These are phyloP conservation scores for Apeira syringaria DNA, from an alignment of 2,888 invertebrate species.

Conservation along the genomic window DNA sequence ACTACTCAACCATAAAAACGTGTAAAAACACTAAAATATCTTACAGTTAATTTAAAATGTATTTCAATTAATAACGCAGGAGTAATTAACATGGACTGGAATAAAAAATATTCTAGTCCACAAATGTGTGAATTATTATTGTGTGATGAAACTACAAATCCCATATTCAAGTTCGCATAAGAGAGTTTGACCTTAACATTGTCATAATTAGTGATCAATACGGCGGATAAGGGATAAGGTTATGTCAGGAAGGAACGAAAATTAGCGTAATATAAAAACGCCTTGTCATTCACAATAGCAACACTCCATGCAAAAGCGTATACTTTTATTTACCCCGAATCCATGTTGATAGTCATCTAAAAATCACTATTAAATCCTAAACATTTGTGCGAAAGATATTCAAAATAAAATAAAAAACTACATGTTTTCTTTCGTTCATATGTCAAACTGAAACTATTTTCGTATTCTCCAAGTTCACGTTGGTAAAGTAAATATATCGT, in stretches of 20 bases:
- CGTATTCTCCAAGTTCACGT: slow-evolving; percentile 75
- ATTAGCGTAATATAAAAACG: slow-evolving; percentile 37
- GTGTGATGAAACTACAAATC: too few species aligned
- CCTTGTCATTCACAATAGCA: slow-evolving; percentile 39
- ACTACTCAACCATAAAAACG: slow-evolving; percentile 12
- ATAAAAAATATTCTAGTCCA: too few species aligned
- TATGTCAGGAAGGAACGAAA: slow-evolving; percentile 71
- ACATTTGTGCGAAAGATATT: slow-evolving; percentile 66
- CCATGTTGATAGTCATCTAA: slow-evolving; percentile 70
- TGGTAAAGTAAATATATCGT: slow-evolving; percentile 63
- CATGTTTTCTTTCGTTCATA: slow-evolving; percentile 75
- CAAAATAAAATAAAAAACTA: slow-evolving; percentile 80
- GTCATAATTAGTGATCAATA: slow-evolving; percentile 6
- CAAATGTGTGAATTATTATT: too few species aligned
- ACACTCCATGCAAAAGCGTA: slow-evolving; percentile 40
- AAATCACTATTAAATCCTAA: slow-evolving; percentile 44
- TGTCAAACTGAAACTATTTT: slow-evolving; percentile 81
- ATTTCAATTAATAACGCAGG: too few species aligned
- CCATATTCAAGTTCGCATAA: too few species aligned
- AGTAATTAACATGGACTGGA: too few species aligned
- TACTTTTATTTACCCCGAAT: slow-evolving; percentile 70
- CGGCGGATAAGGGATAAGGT: slow-evolving; percentile 49
- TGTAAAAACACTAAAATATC: too few species aligned
- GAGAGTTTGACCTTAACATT: slow-evolving; percentile 10
- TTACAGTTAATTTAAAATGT: too few species aligned